Percentiles rank a stretch among this genome's conserved stretches.
Conservation (phyloP, 2,797 vertebrate genomes). For the Tenualosa ilisha region DNA sequence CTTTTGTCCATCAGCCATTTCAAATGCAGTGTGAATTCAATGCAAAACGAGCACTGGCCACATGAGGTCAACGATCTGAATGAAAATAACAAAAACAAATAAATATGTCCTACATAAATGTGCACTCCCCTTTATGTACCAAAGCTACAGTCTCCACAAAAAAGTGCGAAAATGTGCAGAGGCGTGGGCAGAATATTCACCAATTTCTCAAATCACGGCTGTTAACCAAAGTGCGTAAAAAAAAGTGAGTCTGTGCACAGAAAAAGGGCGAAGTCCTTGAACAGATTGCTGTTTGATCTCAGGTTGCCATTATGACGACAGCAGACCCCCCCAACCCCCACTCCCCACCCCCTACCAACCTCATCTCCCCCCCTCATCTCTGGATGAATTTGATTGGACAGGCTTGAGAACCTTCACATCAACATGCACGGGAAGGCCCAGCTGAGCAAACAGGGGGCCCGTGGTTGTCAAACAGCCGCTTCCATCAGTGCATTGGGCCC, state of each 20-base stretch:
- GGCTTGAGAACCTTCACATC: slow-evolving; percentile 35
- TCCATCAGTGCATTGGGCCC: slow-evolving; percentile 49
- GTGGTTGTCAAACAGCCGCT: slow-evolving; percentile 56
- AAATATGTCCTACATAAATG: neutral
- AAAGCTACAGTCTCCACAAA: neutral
- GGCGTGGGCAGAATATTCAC: neutral
- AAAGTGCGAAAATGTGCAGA: slow-evolving; percentile 5
- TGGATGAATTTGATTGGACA: slow-evolving; percentile 31
- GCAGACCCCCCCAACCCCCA: neutral
- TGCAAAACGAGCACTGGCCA: neutral
- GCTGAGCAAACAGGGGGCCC: slow-evolving; percentile 51
- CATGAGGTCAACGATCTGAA: slow-evolving; percentile 10
- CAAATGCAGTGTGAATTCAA: neutral
- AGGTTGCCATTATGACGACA: slow-evolving; percentile 17
- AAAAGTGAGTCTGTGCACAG: neutral
- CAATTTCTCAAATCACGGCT: neutral
- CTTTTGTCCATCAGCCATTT: slow-evolving; percentile 34
- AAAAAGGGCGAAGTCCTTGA: slow-evolving; percentile 18
- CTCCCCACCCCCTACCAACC: neutral
- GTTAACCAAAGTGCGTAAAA: neutral
- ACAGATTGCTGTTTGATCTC: slow-evolving; percentile 21
- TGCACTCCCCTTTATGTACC: neutral
- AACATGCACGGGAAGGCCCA: slow-evolving; percentile 43
- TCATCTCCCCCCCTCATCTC: neutral
- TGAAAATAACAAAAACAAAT: neutral